phyloP scores from a whole-genome alignment of 1,140 invertebrate species.

The Bombyx mori region ASM3026992v2 NC_085118.1:2020001-2020500 shows the following conservation, averaged over 20 bases:
- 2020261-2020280: constrained; percentile 29
- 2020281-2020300: constrained; percentile 37
- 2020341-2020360: constrained; percentile 14
- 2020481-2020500: no score
- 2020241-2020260: constrained; percentile 24
- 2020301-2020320: constrained; percentile 31
- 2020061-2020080: constrained; percentile 53
- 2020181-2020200: constrained; percentile 61
- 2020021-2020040: constrained; percentile 61
- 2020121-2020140: constrained; percentile 51
- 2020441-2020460: no score
- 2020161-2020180: constrained; percentile 55
- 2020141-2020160: constrained; percentile 49
- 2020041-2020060: constrained; percentile 62
- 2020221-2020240: constrained; percentile 53
- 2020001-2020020: constrained; percentile 53
- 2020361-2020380: constrained; percentile 7
- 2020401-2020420: constrained; percentile 21
- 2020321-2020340: constrained; percentile 16
- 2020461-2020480: no score
- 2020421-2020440: constrained; percentile 19
- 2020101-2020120: constrained; percentile 61
- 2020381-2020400: constrained; percentile 52
- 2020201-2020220: constrained; percentile 56
- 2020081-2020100: constrained; percentile 46